Percentiles rank a stretch among this genome's conserved stretches.
Conservation (phyloP, 2,797 vertebrate species). For the Carduelis carduelis region DNA sequence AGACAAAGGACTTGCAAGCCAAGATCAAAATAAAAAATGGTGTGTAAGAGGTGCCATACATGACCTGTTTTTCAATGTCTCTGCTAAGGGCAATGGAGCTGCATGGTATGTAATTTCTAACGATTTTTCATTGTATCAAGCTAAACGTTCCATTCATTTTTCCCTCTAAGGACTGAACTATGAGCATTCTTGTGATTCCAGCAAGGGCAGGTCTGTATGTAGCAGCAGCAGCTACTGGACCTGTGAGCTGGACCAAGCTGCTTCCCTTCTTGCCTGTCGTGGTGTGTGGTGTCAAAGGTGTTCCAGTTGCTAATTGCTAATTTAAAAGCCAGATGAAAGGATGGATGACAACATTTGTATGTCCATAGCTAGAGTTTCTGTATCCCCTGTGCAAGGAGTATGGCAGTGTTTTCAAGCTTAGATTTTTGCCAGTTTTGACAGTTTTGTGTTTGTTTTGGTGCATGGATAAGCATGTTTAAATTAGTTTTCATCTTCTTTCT, state of each 20-base stretch:
- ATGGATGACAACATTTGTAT: background rate
- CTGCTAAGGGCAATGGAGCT: background rate
- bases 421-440: background rate
- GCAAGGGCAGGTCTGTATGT: too few species aligned
- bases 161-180: background rate
- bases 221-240: background rate
- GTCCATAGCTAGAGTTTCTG: background rate
- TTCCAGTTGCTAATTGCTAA: background rate
- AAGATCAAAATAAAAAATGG: background rate
- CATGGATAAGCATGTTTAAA: background rate
- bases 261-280: background rate
- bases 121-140: background rate
- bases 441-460: background rate
- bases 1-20: background rate
- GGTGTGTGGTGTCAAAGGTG: background rate
- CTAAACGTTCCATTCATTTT: background rate
- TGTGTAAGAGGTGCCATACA: background rate
- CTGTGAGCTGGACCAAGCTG: rapidly evolving
- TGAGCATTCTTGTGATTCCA: background rate
- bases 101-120: background rate
- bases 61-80: background rate
- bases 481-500: background rate
- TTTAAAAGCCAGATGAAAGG: background rate
- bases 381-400: background rate
- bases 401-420: background rate